Percentiles rank a stretch among this genome's conserved stretches.
These are phyloP conservation scores for Hermetia illucens DNA, from an alignment of 1,140 invertebrate species.

Conservation along the genomic window DNA sequence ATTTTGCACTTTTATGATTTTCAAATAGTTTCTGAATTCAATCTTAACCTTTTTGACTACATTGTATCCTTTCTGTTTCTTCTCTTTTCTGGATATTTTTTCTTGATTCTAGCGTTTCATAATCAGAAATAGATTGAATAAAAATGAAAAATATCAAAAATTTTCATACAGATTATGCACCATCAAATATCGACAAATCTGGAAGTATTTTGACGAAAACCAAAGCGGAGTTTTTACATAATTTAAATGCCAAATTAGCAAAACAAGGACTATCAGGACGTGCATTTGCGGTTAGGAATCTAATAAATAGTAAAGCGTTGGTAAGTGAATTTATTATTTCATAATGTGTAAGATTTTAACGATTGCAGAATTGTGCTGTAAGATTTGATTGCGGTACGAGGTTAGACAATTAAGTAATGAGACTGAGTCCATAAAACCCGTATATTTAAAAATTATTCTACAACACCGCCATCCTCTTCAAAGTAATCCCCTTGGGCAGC, in stretches of 20 bases:
- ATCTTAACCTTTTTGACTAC: conserved; percentile 7
- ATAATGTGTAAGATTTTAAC: too few relatives aligned
- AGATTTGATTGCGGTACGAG: too few relatives aligned
- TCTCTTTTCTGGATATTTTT: conserved; percentile 11
- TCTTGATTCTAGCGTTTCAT: conserved; percentile 12
- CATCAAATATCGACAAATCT: conserved; percentile 30
- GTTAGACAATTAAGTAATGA: too few relatives aligned
- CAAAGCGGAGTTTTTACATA: conserved; percentile 50
- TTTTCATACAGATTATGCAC: conserved; percentile 21
- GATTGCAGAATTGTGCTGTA: too few relatives aligned
- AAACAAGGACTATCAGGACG: conserved; percentile 40
- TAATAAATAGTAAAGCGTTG: conserved; percentile 50
- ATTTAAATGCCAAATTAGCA: conserved; percentile 58
- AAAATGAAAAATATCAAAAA: conserved; percentile 6
- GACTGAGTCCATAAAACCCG: too few relatives aligned
- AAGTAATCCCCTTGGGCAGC: too few relatives aligned
- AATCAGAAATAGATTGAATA: background rate
- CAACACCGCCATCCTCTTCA: too few relatives aligned
- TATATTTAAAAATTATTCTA: too few relatives aligned
- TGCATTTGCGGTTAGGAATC: conserved; percentile 39
- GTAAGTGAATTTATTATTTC: too few relatives aligned
- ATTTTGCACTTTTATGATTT: too few relatives aligned
- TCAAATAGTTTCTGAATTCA: conserved; percentile 6
- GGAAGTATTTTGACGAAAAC: conserved; percentile 32
- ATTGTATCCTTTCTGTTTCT: conserved; percentile 6